Evolutionary conservation across 2,797 vertebrate species (phyloP).

Genomic region (Carapus acus): DNA sequence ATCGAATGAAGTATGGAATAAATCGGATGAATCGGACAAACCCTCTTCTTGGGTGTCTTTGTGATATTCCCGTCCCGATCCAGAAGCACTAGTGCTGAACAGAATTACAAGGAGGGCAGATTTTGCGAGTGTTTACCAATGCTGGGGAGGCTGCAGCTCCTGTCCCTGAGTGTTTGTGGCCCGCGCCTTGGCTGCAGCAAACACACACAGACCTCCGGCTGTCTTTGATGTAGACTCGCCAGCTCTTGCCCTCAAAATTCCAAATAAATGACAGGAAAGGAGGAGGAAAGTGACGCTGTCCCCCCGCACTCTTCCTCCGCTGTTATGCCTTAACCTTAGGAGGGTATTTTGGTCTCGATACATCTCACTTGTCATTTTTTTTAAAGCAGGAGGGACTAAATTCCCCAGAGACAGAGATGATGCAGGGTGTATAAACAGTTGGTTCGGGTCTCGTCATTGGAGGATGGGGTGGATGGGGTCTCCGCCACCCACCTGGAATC

Average conservation of each 20-base stretch:
- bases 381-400: conserved; percentile 43
- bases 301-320: conserved; percentile 32
- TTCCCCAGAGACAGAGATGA: conserved; percentile 50
- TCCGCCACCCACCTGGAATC: conserved; percentile 37
- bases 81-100: conserved; percentile 35
- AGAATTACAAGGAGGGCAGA: conserved; percentile 48
- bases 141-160: conserved; percentile 46
- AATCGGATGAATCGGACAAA: no score
- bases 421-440: conserved; percentile 52
- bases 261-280: conserved; percentile 55
- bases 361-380: conserved; percentile 51
- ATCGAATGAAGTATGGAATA: no score
- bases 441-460: conserved; percentile 57
- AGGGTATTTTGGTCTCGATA: conserved; percentile 44
- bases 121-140: conserved; percentile 49
- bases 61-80: conserved; percentile 24
- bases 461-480: conserved; percentile 41
- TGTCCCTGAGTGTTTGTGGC: conserved; percentile 59
- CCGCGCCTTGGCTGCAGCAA: conserved; percentile 43
- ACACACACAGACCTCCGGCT: conserved; percentile 58
- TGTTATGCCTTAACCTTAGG: conserved; percentile 43
- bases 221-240: conserved; percentile 60
- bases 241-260: conserved; percentile 50
- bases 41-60: no score
- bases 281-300: conserved; percentile 49